Base-by-base conservation (phyloP, 1,140 invertebrate species). In the Magallana angulata region DNA sequence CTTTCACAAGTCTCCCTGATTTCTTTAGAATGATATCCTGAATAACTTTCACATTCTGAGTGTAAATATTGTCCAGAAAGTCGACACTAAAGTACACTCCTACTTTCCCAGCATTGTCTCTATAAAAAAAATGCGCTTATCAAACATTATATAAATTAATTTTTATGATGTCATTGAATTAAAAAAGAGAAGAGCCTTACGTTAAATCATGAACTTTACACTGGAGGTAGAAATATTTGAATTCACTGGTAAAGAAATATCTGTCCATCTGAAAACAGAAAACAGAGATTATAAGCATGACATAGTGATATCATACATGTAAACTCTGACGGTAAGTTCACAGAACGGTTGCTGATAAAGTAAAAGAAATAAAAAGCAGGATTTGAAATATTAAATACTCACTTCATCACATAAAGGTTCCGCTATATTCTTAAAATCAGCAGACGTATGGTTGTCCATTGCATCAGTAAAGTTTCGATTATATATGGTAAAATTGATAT, bases 1-100 rank as follows among this genome's bases (percentile, higher is more conserved):
- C 82, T 24, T 81, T 81, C 0, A 89, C 85, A 1, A 89, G 36
- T 57, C 88, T 57, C 7, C 85, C 88, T 30, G 88, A 84, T 57
- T 89, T 89, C 64, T 80, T 86, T 48, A 87, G 57, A 48, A 89
- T 89, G 14, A 89, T 84, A 18, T 89, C 82, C 57, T 89, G 85
- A 60, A 89, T 89, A 2, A 18, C 58, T 58, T 84, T 85, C 8
- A 81, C 57, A 57, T 85, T 82, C n/a, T 81, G 48, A 4, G 88
- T 89, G 36, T 84, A 82, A 9, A 48, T 60, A 64, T 89, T 89
- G 14, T 89, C 82, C 62, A 89, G 48, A 36, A 86, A 89, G 82
- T 89, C 88, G 7, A 89, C 16, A 5, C 57, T 85, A 64, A 87
- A 87, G 64, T 60, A 89, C 7, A 89, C 68, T 9, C 85, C 88